Evolutionary conservation across 2,797 vertebrate genomes (phyloP).

Genomic region (Craterocephalus amniculus): DNA sequence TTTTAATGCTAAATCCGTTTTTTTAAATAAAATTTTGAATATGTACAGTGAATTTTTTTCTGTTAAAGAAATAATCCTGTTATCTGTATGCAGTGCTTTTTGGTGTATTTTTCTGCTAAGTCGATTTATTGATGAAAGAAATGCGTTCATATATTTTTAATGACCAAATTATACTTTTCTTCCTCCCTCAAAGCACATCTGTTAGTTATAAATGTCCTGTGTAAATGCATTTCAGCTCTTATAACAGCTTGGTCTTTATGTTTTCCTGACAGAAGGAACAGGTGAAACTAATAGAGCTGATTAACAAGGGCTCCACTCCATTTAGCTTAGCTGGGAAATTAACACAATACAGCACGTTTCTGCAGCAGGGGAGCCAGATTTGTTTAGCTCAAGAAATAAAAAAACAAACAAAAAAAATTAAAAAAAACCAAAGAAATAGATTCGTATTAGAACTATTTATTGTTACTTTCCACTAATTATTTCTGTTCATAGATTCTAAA

Average conservation of each 20-base stretch:
- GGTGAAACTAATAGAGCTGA: conserved; percentile 16
- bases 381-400: no score
- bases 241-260: background rate
- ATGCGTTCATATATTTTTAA: background rate
- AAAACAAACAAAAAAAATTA: no score
- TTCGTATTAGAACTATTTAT: no score
- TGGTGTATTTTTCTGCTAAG: background rate
- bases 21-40: no score
- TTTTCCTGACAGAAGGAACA: background rate
- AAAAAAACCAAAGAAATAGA: no score
- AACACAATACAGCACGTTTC: background rate
- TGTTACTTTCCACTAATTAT: no score
- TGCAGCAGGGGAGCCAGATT: background rate
- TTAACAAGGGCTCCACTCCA: background rate
- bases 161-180: background rate
- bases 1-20: no score
- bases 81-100: no score
- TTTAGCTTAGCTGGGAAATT: background rate
- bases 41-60: no score
- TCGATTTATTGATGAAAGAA: background rate
- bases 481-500: background rate
- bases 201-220: background rate
- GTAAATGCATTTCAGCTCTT: background rate
- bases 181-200: background rate
- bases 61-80: no score